Conservation (phyloP, 2,113 vertebrate species). For the Solea solea region DNA sequence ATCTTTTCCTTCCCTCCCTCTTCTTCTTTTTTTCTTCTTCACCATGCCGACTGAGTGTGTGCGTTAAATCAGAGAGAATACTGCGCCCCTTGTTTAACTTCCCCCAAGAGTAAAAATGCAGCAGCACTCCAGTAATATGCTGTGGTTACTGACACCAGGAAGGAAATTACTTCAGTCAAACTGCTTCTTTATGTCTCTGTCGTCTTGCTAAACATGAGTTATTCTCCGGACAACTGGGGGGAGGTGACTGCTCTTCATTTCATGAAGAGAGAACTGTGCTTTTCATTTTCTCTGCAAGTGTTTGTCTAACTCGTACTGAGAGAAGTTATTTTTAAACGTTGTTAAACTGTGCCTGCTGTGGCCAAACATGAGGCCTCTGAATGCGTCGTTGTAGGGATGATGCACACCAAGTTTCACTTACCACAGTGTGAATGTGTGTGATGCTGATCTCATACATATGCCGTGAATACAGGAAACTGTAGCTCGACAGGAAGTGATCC, state of each 20-base stretch:
- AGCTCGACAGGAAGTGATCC: slow-evolving; percentile 52
- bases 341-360: not conserved
- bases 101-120: slow-evolving; percentile 11
- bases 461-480: slow-evolving; percentile 48
- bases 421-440: not conserved
- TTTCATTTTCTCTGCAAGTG: not conserved
- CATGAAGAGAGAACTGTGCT: not conserved
- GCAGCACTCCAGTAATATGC: not conserved
- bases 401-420: not conserved
- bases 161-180: not conserved
- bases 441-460: slow-evolving; percentile 14
- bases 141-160: slow-evolving; percentile 2
- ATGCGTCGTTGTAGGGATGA: not conserved
- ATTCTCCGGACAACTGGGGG: not conserved
- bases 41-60: slow-evolving; percentile 26
- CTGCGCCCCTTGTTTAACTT: slow-evolving; percentile 55
- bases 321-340: slow-evolving; percentile 16
- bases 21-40: slow-evolving; percentile 36
- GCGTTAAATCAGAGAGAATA: slow-evolving; percentile 54
- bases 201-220: not conserved
- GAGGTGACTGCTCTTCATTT: not conserved
- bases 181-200: not conserved
- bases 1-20: slow-evolving; percentile 33
- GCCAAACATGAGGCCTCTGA: not conserved
- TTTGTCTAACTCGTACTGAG: not conserved